Evolutionary conservation across 2,113 vertebrate species (phyloP).

Genomic region (Megaleporinus macrocephalus): DNA sequence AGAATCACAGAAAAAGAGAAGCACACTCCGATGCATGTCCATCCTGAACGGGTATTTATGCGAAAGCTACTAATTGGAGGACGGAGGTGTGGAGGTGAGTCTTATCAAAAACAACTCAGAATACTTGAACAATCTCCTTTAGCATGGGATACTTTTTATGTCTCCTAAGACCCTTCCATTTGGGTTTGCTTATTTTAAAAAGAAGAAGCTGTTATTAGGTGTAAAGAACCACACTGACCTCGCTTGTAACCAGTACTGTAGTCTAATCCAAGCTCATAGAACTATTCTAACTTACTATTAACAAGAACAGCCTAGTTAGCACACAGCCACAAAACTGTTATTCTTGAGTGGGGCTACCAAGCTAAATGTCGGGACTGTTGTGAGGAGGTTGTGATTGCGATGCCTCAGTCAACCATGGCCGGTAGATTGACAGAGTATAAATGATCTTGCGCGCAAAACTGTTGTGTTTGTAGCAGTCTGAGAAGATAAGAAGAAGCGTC

Average conservation of each 20-base stretch:
- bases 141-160: background rate
- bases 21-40: background rate
- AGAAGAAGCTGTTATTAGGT: background rate
- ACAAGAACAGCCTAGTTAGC: too few relatives aligned
- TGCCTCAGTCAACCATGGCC: too few relatives aligned
- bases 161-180: background rate
- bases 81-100: slow-evolving; percentile 17
- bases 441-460: too few relatives aligned
- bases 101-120: background rate
- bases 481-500: too few relatives aligned
- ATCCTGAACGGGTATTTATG: background rate
- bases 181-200: background rate
- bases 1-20: background rate
- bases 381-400: too few relatives aligned
- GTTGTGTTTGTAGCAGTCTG: too few relatives aligned
- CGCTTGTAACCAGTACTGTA: background rate
- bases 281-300: too few relatives aligned
- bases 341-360: too few relatives aligned
- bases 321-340: too few relatives aligned
- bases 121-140: background rate
- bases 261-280: too few relatives aligned
- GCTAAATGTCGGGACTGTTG: too few relatives aligned
- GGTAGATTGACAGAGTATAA: too few relatives aligned
- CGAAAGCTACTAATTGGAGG: slow-evolving; percentile 10
- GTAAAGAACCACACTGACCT: background rate